Evolutionary conservation across 1,140 invertebrate genomes (phyloP).

Genomic region (Batillaria attramentaria): DNA sequence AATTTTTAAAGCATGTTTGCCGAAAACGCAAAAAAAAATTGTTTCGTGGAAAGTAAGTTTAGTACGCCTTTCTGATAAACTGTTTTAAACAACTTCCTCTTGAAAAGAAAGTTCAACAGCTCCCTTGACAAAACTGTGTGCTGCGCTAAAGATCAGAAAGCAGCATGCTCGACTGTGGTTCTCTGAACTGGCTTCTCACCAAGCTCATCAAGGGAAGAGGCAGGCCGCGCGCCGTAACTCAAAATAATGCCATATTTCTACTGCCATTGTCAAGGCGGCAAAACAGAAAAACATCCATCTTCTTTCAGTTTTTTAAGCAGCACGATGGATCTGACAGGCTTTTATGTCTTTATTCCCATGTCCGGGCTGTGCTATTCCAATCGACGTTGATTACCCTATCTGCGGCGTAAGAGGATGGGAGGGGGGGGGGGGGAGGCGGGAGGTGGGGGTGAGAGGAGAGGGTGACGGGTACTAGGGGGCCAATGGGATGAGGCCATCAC

Average conservation of each 20-base stretch:
- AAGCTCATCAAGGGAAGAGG: neutral
- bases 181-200: neutral
- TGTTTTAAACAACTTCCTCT: neutral
- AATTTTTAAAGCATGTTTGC: neutral
- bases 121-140: slow-evolving; percentile 20
- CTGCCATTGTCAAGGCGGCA: slow-evolving; percentile 23
- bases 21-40: neutral
- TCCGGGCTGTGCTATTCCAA: slow-evolving; percentile 20
- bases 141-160: neutral
- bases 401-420: neutral
- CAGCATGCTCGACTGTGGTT: neutral
- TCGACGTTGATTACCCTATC: slow-evolving; percentile 18
- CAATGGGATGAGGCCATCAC: slow-evolving; percentile 10
- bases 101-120: neutral
- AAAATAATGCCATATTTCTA: slow-evolving; percentile 19
- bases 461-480: neutral
- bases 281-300: slow-evolving; percentile 27
- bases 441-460: neutral
- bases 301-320: neutral
- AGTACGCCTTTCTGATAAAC: no score
- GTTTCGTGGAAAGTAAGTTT: no score
- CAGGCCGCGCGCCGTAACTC: slow-evolving; percentile 14
- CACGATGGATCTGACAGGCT: slow-evolving; percentile 24
- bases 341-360: slow-evolving; percentile 26
- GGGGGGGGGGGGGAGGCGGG: neutral